A percentile compares a stretch with the other conserved stretches of the same genome.
Evolutionary conservation across 2,797 vertebrate species (phyloP).

Genomic region (Allobates femoralis): DNA sequence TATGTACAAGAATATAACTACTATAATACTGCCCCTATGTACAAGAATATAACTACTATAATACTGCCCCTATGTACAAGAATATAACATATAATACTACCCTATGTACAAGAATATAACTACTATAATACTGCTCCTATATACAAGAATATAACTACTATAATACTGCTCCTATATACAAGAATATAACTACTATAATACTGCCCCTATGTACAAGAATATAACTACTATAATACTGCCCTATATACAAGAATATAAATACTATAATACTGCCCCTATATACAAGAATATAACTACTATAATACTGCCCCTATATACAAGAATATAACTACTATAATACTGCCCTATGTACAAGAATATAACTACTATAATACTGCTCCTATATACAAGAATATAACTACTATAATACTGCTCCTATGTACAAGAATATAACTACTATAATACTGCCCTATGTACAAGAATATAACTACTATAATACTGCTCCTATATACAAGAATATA

Average conservation of each 20-base stretch:
- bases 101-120: slow-evolving; percentile 1
- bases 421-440: too few relatives aligned
- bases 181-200: slow-evolving; percentile 14
- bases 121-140: slow-evolving; percentile 1
- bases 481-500: background rate
- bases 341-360: slow-evolving; percentile 3
- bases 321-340: slow-evolving; percentile 14
- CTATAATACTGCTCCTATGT: background rate
- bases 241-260: slow-evolving; percentile 8
- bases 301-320: slow-evolving; percentile 6
- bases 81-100: too few relatives aligned
- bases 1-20: too few relatives aligned
- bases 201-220: slow-evolving; percentile 8
- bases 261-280: slow-evolving; percentile 1
- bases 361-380: background rate
- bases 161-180: background rate
- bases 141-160: slow-evolving; percentile 8
- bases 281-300: slow-evolving; percentile 13
- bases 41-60: too few relatives aligned
- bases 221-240: slow-evolving; percentile 14
- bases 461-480: background rate
- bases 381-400: slow-evolving; percentile 4
- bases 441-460: background rate
- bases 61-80: background rate
- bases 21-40: too few relatives aligned